These are phyloP conservation scores for Aegithalos caudatus DNA, from an alignment of 2,113 vertebrate species.

Conservation along the genomic window DNA sequence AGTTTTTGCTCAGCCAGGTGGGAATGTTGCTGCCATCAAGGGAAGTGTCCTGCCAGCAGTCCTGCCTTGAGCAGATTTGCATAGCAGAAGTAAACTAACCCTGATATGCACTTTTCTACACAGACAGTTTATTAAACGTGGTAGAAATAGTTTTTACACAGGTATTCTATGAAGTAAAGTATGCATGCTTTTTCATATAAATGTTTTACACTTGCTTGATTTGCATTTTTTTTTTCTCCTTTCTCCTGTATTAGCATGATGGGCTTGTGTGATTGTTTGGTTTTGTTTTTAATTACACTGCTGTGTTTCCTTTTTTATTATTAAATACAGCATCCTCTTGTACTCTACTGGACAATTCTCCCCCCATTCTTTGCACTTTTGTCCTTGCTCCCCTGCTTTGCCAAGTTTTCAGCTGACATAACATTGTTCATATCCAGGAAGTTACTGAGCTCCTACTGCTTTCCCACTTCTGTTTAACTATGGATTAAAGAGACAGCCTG, in stretches of 20 bases:
- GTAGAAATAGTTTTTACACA: background rate
- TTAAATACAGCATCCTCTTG: background rate
- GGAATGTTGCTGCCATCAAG: background rate
- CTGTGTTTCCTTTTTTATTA: background rate
- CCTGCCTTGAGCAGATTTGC: background rate
- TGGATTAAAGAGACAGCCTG: background rate
- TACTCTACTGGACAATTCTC: background rate
- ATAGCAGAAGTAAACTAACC: background rate
- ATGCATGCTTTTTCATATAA: background rate
- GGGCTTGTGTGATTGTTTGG: fast-evolving
- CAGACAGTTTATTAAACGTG: background rate
- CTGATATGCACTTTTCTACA: background rate
- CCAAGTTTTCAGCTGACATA: background rate
- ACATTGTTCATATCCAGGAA: background rate
- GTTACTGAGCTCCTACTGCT: background rate
- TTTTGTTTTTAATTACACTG: background rate
- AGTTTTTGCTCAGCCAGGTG: background rate
- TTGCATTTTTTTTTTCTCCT: background rate
- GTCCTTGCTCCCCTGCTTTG: background rate
- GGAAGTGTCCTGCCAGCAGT: background rate
- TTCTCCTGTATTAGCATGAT: background rate
- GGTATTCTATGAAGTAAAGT: background rate
- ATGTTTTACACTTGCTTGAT: background rate
- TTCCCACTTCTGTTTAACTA: background rate
- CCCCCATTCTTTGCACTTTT: background rate